Evolutionary conservation across 2,888 invertebrate species (phyloP).

Genomic region (Ichneumon xanthorius): DNA sequence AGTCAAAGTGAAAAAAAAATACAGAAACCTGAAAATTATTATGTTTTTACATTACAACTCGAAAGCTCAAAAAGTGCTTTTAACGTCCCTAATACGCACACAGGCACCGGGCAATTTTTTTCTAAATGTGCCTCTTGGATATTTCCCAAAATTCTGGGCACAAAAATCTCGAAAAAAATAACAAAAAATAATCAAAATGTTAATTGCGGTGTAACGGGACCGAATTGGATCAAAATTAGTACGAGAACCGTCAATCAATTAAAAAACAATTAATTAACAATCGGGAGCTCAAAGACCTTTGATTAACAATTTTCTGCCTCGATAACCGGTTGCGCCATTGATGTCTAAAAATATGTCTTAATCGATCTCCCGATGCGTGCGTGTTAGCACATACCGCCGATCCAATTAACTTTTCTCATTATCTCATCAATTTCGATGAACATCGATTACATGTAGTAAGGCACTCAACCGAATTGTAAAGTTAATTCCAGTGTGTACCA

Average conservation of each 20-base stretch:
- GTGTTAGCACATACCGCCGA: background rate
- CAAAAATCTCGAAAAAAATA: too few species aligned
- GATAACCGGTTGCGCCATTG: background rate
- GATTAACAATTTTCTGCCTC: background rate
- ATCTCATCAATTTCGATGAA: slow-evolving; percentile 20
- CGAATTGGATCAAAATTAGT: background rate
- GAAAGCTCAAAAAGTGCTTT: too few species aligned
- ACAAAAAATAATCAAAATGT: background rate
- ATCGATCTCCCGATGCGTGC: background rate
- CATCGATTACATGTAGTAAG: slow-evolving; percentile 28
- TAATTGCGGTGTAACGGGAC: background rate
- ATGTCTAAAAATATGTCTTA: background rate
- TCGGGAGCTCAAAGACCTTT: background rate
- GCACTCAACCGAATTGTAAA: slow-evolving; percentile 20
- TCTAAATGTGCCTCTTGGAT: too few species aligned
- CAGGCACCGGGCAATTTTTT: too few species aligned
- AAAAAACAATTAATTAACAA: background rate
- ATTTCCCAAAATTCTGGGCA: too few species aligned
- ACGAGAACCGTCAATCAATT: background rate
- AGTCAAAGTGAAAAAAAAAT: background rate
- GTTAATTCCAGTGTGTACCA: slow-evolving; percentile 20
- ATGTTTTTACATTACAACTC: background rate
- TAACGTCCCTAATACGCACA: too few species aligned
- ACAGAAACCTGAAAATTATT: background rate
- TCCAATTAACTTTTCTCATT: slow-evolving; percentile 41